These are phyloP conservation scores for Drosophila pachea DNA, from an alignment of 1,140 invertebrate genomes.

Conservation along the genomic window DNA sequence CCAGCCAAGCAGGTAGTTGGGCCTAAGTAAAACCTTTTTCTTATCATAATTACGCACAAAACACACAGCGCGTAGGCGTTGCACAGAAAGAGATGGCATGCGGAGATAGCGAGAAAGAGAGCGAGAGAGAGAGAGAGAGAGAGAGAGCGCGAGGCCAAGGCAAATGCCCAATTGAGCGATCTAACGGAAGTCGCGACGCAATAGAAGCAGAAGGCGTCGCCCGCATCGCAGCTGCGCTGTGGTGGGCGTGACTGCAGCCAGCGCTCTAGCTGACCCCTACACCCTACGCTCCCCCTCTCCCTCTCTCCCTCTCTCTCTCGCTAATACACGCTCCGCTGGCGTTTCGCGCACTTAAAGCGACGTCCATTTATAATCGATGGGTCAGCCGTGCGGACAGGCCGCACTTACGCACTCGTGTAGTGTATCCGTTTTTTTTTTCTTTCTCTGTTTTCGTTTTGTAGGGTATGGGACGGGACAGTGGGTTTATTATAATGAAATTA, in stretches of 20 bases:
- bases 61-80: conserved; percentile 44
- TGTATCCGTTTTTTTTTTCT: not conserved
- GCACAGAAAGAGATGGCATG: conserved; percentile 17
- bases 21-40: conserved; percentile 74
- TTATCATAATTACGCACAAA: conserved; percentile 78
- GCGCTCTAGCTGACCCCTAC: not conserved
- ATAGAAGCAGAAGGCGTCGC: conserved; percentile 32
- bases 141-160: conserved; percentile 47
- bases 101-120: not conserved
- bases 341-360: conserved; percentile 70
- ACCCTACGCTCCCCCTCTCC: not conserved
- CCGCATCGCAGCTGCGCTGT: conserved; percentile 61
- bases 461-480: conserved; percentile 4
- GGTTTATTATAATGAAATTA: conserved; percentile 76
- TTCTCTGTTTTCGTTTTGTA: not conserved
- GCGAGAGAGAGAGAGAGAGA: not conserved
- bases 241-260: conserved; percentile 57
- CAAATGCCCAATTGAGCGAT: conserved; percentile 56
- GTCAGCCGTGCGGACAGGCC: conserved; percentile 69
- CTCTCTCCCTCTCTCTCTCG: not conserved
- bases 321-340: conserved; percentile 58
- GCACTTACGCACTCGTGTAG: conserved; percentile 38
- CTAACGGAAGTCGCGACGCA: conserved; percentile 42
- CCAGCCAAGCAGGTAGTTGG: conserved; percentile 22
- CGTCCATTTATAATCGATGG: conserved; percentile 71